Conservation (phyloP, 2,888 invertebrate genomes). For the Drosophila imparisetae region DNA sequence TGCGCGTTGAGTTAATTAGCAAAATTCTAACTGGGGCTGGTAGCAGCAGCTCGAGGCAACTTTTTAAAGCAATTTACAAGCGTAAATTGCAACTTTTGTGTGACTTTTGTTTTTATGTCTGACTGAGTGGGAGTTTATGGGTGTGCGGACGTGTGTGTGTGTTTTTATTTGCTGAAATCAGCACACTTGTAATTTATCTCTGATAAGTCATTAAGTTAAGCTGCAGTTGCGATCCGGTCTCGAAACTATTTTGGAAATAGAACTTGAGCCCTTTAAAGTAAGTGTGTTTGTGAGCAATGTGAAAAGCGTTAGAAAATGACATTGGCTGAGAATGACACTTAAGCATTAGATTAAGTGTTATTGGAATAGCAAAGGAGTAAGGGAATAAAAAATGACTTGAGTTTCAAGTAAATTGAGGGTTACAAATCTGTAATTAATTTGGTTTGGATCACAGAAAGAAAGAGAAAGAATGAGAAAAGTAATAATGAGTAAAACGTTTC, state of each 20-base stretch:
- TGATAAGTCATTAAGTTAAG: conserved; percentile 71
- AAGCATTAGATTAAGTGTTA: conserved; percentile 3
- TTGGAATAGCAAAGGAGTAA: not conserved
- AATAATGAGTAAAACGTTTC: not conserved
- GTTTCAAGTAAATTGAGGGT: not conserved
- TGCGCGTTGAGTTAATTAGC: conserved; percentile 76
- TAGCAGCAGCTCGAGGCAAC: conserved; percentile 57
- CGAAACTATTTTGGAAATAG: conserved; percentile 26
- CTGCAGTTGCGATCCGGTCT: conserved; percentile 15
- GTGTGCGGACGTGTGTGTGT: not conserved
- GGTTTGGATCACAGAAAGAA: not conserved
- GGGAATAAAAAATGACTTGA: not conserved
- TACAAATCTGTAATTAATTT: not conserved
- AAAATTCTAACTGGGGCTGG: conserved; percentile 69
- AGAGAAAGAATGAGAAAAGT: not conserved
- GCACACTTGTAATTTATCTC: conserved; percentile 65
- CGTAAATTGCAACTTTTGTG: conserved; percentile 78
- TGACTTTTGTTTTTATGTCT: conserved; percentile 48
- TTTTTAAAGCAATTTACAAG: conserved; percentile 80
- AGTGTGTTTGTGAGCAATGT: not conserved
- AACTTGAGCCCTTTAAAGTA: not conserved
- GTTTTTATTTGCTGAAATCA: conserved; percentile 44
- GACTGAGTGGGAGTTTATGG: not conserved
- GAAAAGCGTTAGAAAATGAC: conserved; percentile 24
- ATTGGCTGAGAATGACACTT: conserved; percentile 11